Base-by-base conservation (phyloP, 2,113 vertebrate genomes). In the Micronisus gabar region DNA sequence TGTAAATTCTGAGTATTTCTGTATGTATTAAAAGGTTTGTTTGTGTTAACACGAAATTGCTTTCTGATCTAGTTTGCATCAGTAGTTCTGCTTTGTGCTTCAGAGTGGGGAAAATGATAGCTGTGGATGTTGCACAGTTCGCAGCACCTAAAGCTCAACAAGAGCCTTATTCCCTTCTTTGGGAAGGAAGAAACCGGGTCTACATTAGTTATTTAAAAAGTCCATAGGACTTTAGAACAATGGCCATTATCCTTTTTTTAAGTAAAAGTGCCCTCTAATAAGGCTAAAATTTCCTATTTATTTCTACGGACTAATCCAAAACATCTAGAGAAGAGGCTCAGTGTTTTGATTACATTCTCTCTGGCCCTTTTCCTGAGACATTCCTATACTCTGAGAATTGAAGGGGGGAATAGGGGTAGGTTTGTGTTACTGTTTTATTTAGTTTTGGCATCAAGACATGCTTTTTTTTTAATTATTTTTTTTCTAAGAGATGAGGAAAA, bases 41-140 rank as follows among this genome's bases (percentile, higher is more conserved):
- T 91, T 92, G 80, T 87, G 90, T 94, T 95, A 83, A 93, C 83
- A 78, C 0, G 13, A 62, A 95, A 86, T 93, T 86, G 70, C 87
- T 94, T 94, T 94, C 81, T 93, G 86, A 90, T 96, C 86, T 81
- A 38, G 50, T 66, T 86, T 94, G 80, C 88, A 73, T 84, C 86
- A 75, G 81, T 86, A 81, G 66, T 47, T 95, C 61, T 81, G 67
- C 88, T 87, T 93, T 3, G 4, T 94, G 73, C 70, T 91, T 91
- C 70, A 40, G 56, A 78, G 65, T 21, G 40, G 56, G 58, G 80
- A 79, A 84, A 59, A 87, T 38, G 48, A 89, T 66, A 56, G 67
- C 53, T 91, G 67, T 67, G 68, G 72, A 47, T 72, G 83, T 87
- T 93, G 86, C 70, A 58, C n/a, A 27, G 76, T 81, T 90, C 1